These are phyloP conservation scores for Lepidurus arcticus DNA, from an alignment of 1,140 invertebrate genomes.

Conservation along the genomic window DNA sequence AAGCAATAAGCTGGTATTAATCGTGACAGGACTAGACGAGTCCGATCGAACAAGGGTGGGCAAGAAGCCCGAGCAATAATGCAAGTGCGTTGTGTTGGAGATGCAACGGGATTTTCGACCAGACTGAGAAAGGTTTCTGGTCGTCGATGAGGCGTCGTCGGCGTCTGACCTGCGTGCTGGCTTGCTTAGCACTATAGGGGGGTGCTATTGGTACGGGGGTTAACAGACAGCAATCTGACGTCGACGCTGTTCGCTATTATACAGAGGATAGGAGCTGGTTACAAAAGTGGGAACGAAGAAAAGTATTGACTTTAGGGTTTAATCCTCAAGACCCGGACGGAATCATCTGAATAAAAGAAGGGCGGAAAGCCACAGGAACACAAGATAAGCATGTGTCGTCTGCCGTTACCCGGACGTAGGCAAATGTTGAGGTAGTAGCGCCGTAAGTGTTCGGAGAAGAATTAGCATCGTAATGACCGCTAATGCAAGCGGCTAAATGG, in stretches of 20 bases:
- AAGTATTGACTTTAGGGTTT: not conserved
- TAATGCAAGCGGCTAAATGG: no score
- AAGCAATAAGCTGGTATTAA: no score
- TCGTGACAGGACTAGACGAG: no score
- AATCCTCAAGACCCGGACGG: not conserved
- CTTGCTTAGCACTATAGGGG: not conserved
- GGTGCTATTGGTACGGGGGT: not conserved
- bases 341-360: no score
- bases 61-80: not conserved
- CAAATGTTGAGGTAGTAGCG: no score
- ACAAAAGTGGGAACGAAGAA: not conserved
- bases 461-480: no score
- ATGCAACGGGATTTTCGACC: not conserved
- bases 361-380: no score
- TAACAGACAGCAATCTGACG: not conserved
- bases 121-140: slow-evolving; percentile 5
- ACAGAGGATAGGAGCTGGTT: not conserved
- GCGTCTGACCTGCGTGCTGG: not conserved
- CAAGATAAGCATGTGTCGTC: no score
- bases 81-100: not conserved
- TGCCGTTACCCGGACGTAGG: no score
- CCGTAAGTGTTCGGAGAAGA: no score
- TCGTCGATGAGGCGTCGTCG: not conserved
- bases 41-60: not conserved
- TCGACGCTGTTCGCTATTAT: not conserved